phyloP scores from a whole-genome alignment of 2,797 vertebrate species.

The Malacoraja senta region DNA sequence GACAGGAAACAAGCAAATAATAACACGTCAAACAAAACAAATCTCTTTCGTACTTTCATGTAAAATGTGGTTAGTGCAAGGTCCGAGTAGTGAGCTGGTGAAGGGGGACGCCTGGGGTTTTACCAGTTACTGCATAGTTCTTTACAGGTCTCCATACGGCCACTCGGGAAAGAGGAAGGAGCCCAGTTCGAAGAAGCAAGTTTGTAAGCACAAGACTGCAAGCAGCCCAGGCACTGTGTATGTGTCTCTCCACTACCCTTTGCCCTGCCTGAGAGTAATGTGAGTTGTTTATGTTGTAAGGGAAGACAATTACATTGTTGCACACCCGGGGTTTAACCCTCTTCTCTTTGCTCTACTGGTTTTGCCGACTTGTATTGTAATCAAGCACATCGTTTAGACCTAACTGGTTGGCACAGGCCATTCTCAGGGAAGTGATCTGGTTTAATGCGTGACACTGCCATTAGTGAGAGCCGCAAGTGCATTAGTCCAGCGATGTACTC shows the following conservation, averaged over 20 bases:
- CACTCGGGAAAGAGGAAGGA: background rate
- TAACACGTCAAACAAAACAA: background rate
- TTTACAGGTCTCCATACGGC: background rate
- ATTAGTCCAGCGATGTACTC: background rate
- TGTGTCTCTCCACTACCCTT: background rate
- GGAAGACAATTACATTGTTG: background rate
- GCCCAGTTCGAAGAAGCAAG: background rate
- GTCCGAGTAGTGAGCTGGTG: constrained; percentile 22
- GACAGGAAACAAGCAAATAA: background rate
- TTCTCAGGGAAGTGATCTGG: constrained; percentile 24
- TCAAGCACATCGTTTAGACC: background rate
- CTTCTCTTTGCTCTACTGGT: background rate
- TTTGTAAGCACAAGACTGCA: background rate
- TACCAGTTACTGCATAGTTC: constrained; percentile 22
- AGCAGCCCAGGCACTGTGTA: background rate
- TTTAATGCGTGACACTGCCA: background rate
- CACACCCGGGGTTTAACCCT: background rate
- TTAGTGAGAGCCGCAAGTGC: constrained; percentile 1
- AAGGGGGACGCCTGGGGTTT: background rate
- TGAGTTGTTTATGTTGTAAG: background rate
- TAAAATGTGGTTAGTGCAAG: constrained; percentile 20
- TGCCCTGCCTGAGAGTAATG: background rate
- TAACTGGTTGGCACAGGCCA: background rate
- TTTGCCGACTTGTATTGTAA: background rate
- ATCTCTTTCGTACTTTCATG: background rate